Evolutionary conservation across 2,797 vertebrate genomes (phyloP).

Genomic region (Enteromius radiatus): DNA sequence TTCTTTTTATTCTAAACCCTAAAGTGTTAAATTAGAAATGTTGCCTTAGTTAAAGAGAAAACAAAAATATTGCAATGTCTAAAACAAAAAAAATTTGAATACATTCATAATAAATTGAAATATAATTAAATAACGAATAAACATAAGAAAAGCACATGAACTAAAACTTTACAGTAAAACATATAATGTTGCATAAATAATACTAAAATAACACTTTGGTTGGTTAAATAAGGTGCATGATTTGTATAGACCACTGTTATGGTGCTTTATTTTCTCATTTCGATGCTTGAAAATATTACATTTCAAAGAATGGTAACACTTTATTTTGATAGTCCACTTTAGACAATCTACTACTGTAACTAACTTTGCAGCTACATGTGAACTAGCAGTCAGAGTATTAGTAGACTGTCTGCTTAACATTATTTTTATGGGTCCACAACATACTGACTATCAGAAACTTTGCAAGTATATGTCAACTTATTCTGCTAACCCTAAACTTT

Average conservation of each 20-base stretch:
- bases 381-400: no score
- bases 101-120: neutral
- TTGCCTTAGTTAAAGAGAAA: no score
- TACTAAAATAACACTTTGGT: neutral
- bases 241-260: neutral
- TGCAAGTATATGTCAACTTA: no score
- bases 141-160: neutral
- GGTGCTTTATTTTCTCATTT: neutral
- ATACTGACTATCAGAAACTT: no score
- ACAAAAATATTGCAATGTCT: neutral
- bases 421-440: no score
- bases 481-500: no score
- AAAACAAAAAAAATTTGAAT: neutral
- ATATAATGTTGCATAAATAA: neutral
- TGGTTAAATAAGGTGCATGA: neutral
- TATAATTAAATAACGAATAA: neutral
- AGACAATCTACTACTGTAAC: no score
- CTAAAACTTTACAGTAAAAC: neutral
- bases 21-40: neutral
- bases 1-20: neutral
- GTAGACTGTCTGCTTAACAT: no score
- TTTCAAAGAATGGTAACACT: no score
- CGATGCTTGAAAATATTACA: neutral
- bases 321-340: no score
- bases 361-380: no score